phyloP scores from a whole-genome alignment of 30 jellyfish, hydroid and myxozoan genomes.

The Chironex yamaguchii region DNA sequence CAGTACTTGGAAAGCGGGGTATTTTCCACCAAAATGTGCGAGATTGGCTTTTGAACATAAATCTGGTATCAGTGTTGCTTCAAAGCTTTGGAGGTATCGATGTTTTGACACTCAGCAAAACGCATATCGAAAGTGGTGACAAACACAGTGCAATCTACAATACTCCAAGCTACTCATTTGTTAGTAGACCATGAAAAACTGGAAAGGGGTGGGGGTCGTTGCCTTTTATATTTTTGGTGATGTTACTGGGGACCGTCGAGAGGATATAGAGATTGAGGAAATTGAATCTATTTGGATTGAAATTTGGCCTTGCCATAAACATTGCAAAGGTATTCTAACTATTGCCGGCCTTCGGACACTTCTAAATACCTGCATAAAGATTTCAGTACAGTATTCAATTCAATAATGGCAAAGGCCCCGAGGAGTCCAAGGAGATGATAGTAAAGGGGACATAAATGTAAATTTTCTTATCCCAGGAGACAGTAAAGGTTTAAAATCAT shows the following conservation, averaged over 20 bases:
- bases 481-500: not conserved
- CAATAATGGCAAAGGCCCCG: conserved; percentile 70
- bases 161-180: conserved; percentile 67
- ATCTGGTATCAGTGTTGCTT: conserved; percentile 37
- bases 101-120: conserved; percentile 62
- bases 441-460: conserved; percentile 34
- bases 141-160: conserved; percentile 12
- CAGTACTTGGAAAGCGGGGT: conserved; percentile 60
- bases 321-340: conserved; percentile 53
- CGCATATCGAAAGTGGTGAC: conserved; percentile 48
- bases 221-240: conserved; percentile 65
- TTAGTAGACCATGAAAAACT: conserved; percentile 57
- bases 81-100: conserved; percentile 62
- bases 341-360: conserved; percentile 68
- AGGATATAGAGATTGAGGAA: conserved; percentile 71
- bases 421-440: conserved; percentile 45
- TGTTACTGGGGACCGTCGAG: conserved; percentile 64
- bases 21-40: conserved; percentile 75
- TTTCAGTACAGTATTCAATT: conserved; percentile 21
- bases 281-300: conserved; percentile 34
- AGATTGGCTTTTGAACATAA: conserved; percentile 59
- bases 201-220: conserved; percentile 80
- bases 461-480: conserved; percentile 13
- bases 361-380: conserved; percentile 56
- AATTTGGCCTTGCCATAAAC: conserved; percentile 53